Conservation (phyloP, 2,888 invertebrate genomes). For the Branchipolynoe longqiensis region DNA sequence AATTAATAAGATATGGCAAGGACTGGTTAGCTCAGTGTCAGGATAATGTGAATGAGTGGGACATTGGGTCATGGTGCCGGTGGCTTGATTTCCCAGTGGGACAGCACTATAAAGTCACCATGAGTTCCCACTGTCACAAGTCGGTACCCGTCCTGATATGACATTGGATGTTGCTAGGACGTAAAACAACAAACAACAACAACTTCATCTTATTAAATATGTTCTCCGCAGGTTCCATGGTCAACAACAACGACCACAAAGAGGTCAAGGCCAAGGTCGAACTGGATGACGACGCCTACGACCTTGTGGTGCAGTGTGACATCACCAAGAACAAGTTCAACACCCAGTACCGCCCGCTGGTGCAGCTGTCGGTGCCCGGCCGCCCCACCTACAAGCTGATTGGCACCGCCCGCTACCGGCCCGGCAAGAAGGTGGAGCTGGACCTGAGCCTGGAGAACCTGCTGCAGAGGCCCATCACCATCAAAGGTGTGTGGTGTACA, state of each 20-base stretch:
- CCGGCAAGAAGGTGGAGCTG: constrained; percentile 58
- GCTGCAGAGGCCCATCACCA: neutral
- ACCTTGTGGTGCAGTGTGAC: constrained; percentile 71
- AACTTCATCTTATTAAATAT: neutral
- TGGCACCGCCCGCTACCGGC: constrained; percentile 58
- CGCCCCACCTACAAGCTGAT: constrained; percentile 12
- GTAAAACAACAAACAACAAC: too few species aligned
- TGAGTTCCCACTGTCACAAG: too few species aligned
- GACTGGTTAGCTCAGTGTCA: too few species aligned
- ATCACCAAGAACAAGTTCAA: constrained; percentile 66
- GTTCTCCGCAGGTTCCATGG: constrained; percentile 67
- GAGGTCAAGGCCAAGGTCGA: constrained; percentile 69
- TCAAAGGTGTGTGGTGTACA: constrained; percentile 42
- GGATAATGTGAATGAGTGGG: too few species aligned
- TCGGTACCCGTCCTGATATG: too few species aligned
- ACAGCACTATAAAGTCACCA: too few species aligned
- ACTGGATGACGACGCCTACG: constrained; percentile 70
- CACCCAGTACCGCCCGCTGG: constrained; percentile 38
- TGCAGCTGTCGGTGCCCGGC: constrained; percentile 40
- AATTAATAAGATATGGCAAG: too few species aligned
- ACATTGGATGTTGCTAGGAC: too few species aligned
- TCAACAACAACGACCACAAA: constrained; percentile 67
- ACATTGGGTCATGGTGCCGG: too few species aligned
- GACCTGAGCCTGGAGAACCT: constrained; percentile 44
- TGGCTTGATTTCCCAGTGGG: too few species aligned